A percentile compares a stretch with the other conserved stretches of the same genome.
Evolutionary conservation across 2,113 vertebrate species (phyloP).

Genomic region (Tympanuchus pallidicinctus): DNA sequence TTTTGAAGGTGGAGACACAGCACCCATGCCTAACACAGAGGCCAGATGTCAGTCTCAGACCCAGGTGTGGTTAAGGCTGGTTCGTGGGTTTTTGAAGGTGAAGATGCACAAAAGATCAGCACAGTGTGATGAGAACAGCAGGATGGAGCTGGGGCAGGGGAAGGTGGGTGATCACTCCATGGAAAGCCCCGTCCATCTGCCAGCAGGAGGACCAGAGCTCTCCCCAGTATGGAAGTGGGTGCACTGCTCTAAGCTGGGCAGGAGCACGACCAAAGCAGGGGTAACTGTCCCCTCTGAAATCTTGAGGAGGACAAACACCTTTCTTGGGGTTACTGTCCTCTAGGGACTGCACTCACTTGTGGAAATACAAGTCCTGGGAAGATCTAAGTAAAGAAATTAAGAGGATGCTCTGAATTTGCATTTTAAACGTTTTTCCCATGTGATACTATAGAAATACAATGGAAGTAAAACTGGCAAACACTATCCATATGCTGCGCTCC

Average conservation of each 20-base stretch:
- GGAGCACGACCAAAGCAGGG: neutral
- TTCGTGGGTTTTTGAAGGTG: neutral
- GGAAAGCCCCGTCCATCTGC: neutral
- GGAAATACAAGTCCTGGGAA: neutral
- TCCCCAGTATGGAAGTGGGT: neutral
- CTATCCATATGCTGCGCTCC: neutral
- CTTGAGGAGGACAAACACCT: neutral
- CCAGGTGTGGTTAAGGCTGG: neutral
- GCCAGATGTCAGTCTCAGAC: too few species aligned
- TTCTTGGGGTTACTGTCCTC: neutral
- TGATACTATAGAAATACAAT: neutral
- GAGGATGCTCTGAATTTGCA: neutral
- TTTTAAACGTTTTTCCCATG: neutral
- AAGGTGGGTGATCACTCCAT: fast-evolving
- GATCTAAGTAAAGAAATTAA: neutral
- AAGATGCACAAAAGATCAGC: neutral
- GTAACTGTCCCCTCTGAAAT: neutral
- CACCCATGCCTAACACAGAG: too few species aligned
- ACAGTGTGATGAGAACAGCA: fast-evolving
- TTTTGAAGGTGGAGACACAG: neutral
- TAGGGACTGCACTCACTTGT: neutral
- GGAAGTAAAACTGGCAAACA: neutral
- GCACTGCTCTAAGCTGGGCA: neutral
- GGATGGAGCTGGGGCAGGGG: neutral
- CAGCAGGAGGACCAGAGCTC: neutral